Evolutionary conservation across 2,113 vertebrate species (phyloP).

Genomic region (Catagonus wagneri): DNA sequence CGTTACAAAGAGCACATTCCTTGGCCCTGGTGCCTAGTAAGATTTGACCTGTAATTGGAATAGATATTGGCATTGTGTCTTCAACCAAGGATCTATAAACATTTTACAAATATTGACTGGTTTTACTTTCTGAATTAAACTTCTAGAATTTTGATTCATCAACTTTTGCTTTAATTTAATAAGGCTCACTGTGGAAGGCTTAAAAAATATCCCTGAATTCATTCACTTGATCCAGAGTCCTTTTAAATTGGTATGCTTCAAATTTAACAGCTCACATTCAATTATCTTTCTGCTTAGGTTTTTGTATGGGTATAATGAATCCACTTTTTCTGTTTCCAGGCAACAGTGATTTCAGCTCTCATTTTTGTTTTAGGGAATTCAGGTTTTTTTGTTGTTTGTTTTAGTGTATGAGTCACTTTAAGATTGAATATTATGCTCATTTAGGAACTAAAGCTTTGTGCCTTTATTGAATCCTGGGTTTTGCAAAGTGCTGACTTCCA

Average conservation of each 20-base stretch:
- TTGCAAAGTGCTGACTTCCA: neutral
- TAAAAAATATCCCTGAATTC: neutral
- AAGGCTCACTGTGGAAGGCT: slow-evolving; percentile 9
- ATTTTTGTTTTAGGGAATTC: slow-evolving; percentile 19
- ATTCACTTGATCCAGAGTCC: neutral
- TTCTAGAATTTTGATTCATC: slow-evolving; percentile 48
- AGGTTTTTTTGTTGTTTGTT: slow-evolving; percentile 58
- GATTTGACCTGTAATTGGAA: neutral
- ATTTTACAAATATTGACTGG: slow-evolving; percentile 13
- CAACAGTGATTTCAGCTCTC: neutral
- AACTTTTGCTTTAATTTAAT: slow-evolving; percentile 57
- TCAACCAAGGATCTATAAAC: slow-evolving; percentile 35
- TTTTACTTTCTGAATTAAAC: slow-evolving; percentile 38
- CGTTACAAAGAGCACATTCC: neutral
- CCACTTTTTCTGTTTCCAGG: slow-evolving; percentile 5
- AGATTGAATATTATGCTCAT: neutral
- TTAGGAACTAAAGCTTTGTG: neutral
- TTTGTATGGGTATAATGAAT: neutral
- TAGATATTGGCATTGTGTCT: neutral
- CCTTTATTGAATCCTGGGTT: neutral
- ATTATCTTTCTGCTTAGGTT: neutral
- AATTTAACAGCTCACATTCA: neutral
- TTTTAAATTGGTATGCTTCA: slow-evolving; percentile 41
- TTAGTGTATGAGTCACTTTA: neutral
- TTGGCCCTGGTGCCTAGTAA: neutral